Evolutionary conservation across 2,113 vertebrate genomes (phyloP).

Genomic region (Hippocampus mohnikei): DNA sequence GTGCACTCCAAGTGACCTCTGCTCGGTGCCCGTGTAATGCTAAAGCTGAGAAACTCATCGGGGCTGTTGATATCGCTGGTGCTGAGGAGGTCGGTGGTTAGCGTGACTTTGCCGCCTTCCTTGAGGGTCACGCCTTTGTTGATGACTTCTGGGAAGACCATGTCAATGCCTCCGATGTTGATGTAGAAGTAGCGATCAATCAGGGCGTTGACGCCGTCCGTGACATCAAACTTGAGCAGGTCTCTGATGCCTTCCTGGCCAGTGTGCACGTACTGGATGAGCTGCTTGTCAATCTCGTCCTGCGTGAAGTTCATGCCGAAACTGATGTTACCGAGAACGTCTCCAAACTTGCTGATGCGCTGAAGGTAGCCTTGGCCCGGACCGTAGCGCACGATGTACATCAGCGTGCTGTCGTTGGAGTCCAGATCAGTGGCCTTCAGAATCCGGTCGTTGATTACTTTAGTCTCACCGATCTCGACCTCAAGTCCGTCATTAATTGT

Average conservation of each 20-base stretch:
- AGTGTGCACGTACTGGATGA: constrained; percentile 84
- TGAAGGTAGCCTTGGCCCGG: constrained; percentile 84
- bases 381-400: constrained; percentile 81
- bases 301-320: constrained; percentile 95
- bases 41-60: constrained; percentile 90
- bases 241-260: constrained; percentile 88
- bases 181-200: constrained; percentile 97
- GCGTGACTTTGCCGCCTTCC: constrained; percentile 90
- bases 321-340: constrained; percentile 81
- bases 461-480: constrained; percentile 86
- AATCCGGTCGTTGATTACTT: constrained; percentile 79
- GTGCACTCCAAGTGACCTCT: constrained; percentile 90
- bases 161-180: constrained; percentile 83
- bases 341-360: constrained; percentile 66
- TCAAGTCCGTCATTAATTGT: constrained; percentile 91
- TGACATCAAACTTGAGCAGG: constrained; percentile 93
- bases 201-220: constrained; percentile 88
- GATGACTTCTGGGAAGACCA: constrained; percentile 90
- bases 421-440: constrained; percentile 92
- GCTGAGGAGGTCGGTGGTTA: constrained; percentile 93
- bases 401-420: constrained; percentile 85
- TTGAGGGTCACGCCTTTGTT: constrained; percentile 94
- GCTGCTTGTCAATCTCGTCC: constrained; percentile 82
- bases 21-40: constrained; percentile 86
- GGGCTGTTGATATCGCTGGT: constrained; percentile 95